Evolutionary conservation across 2,888 invertebrate genomes (phyloP).

Genomic region (Pseudococcus viburni): DNA sequence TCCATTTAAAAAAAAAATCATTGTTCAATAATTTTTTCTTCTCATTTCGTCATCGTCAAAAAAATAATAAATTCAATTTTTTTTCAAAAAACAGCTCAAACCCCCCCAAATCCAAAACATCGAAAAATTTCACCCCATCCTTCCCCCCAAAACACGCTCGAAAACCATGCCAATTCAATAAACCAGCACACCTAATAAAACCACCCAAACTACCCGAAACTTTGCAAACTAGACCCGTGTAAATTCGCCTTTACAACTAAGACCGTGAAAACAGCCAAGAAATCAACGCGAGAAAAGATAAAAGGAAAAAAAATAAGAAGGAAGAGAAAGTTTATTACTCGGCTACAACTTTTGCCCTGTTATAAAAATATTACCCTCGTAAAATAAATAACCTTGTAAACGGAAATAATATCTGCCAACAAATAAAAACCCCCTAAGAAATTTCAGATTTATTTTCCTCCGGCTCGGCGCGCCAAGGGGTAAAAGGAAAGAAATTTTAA

Average conservation of each 20-base stretch:
- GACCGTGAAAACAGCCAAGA: conserved; percentile 57
- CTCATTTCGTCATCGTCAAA: too few species aligned
- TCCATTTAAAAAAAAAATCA: background rate
- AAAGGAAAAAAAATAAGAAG: conserved; percentile 54
- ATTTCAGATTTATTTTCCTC: conserved; percentile 52
- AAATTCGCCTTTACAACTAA: conserved; percentile 38
- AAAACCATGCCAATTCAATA: too few species aligned
- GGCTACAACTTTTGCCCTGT: conserved; percentile 58
- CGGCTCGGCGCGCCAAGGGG: background rate
- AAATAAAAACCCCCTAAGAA: conserved; percentile 52
- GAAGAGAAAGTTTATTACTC: conserved; percentile 58
- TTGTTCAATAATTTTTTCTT: background rate
- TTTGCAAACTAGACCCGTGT: background rate
- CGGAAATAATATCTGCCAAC: conserved; percentile 56
- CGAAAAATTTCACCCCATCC: too few species aligned
- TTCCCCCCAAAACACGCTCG: too few species aligned
- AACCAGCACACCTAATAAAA: background rate
- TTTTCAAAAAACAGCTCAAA: too few species aligned
- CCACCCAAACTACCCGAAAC: background rate
- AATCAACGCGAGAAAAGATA: conserved; percentile 49
- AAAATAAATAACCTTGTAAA: conserved; percentile 59
- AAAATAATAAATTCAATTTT: too few species aligned
- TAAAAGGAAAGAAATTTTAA: conserved; percentile 26
- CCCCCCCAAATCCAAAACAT: too few species aligned
- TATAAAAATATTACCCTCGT: conserved; percentile 58